phyloP scores from a whole-genome alignment of 2,797 vertebrate species.

The Pangasius larnaudii region DNA sequence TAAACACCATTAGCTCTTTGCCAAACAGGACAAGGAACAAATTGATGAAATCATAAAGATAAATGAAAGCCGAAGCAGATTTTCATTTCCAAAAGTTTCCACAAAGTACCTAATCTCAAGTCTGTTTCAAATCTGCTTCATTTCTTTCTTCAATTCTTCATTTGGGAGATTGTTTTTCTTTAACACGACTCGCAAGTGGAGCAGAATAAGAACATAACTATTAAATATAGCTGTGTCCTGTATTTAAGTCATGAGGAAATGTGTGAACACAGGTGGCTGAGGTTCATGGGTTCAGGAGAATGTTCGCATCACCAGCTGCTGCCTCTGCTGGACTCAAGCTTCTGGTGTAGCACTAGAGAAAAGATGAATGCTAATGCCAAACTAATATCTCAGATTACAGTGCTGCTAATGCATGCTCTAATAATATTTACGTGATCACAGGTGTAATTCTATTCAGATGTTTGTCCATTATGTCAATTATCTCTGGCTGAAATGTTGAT shows the following conservation, averaged over 20 bases:
- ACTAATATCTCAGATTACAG: neutral
- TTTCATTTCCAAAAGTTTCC: neutral
- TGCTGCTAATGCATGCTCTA: neutral
- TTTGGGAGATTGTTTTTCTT: neutral
- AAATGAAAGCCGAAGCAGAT: neutral
- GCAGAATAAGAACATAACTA: neutral
- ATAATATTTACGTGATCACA: neutral
- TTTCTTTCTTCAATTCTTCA: too few species aligned
- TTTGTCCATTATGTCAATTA: neutral
- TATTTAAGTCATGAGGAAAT: neutral
- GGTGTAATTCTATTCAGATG: neutral
- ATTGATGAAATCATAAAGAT: constrained; percentile 41
- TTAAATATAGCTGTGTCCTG: neutral
- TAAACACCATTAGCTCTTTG: constrained; percentile 57
- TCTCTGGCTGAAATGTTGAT: constrained; percentile 3
- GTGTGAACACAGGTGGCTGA: constrained; percentile 22
- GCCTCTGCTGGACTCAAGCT: constrained; percentile 7
- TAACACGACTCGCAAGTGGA: neutral
- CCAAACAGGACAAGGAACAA: constrained; percentile 43
- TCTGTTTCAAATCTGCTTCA: neutral
- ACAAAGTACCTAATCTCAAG: neutral
- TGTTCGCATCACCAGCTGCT: neutral
- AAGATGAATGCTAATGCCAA: neutral
- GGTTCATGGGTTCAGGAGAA: constrained; percentile 2
- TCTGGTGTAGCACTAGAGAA: neutral